Conservation (phyloP, 2,888 invertebrate genomes). For the Epistrophe grossulariae region DNA sequence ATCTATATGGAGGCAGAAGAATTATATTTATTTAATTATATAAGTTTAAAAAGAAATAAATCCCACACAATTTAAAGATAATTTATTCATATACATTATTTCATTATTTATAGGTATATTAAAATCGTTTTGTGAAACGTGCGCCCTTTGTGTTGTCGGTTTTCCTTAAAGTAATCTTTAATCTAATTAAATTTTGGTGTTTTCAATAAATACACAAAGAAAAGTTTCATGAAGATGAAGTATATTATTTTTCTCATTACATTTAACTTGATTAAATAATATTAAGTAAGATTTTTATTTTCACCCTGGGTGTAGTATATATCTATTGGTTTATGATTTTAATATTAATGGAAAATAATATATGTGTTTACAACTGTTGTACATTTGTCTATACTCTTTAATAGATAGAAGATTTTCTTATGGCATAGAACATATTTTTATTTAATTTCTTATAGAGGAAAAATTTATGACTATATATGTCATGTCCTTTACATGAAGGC, state of each 20-base stretch:
- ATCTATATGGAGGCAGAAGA: not conserved
- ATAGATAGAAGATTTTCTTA: too few relatives aligned
- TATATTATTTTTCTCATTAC: not conserved
- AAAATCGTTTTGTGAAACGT: not conserved
- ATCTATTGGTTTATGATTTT: too few relatives aligned
- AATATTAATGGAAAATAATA: too few relatives aligned
- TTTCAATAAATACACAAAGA: not conserved
- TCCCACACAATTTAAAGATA: not conserved
- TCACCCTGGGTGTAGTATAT: too few relatives aligned
- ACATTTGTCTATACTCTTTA: too few relatives aligned
- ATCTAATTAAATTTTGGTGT: not conserved
- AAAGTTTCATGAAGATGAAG: not conserved
- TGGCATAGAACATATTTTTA: too few relatives aligned
- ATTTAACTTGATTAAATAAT: not conserved
- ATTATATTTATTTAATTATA: not conserved
- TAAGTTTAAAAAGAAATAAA: not conserved
- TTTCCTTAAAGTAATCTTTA: not conserved
- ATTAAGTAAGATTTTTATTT: not conserved
- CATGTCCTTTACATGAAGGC: too few relatives aligned
- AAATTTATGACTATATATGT: too few relatives aligned
- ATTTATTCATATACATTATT: not conserved
- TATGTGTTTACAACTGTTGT: too few relatives aligned
- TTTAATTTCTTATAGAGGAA: too few relatives aligned
- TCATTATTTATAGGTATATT: not conserved
- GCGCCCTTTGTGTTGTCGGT: not conserved